Evolutionary conservation across 2,888 invertebrate species (phyloP), one percentile per base, ranked within the genome.

Genomic region (Hipparchia sbordonii): DNA sequence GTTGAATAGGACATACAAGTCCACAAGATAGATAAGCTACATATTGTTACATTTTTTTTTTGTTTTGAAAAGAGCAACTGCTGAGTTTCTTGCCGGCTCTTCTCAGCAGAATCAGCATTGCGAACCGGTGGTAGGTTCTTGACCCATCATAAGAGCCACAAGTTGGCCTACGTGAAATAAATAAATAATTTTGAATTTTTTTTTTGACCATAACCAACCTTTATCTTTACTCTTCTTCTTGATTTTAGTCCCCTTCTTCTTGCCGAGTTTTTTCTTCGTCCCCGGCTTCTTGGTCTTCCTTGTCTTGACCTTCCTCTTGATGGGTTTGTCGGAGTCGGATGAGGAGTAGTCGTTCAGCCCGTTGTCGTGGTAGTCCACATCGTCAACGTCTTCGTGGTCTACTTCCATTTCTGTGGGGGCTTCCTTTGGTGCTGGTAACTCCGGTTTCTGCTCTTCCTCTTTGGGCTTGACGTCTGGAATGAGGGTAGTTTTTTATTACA

Each of bases 271-370:
- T 71, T 83, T 82, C 4, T 85, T 81, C 45, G 84, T 81, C 10
- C 79, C 82, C 57, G 62, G 72, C 39, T 78, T 77, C 51, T 78
- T 77, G 2, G 75, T 67, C 51, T 76, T 78, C 72, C 77, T 77
- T 8, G 63, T 79, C 70, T 80, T 85, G 13, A 80, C 75, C 63
- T 86, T 89, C 78, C 84, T 86, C 75, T 88, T 88, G 56, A 92
- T 86, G 0, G 92, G 92, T 67, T 90, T 91, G 72, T 92, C 91
- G 0, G 91, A 92, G 77, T 91, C 88, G 0, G 91, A 91, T 0
- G 88, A 86, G 0, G 88, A 87, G 77, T 85, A 88, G 56, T 88
- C 88, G 56, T 70, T 54, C 2, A 70, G 3, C 6, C 70, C 62
- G 46, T 70, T 70, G 62, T 77, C 79, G 10, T 79, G 79, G 9